These are phyloP conservation scores for Lathamus discolor DNA, from an alignment of 2,113 vertebrate species.

Conservation along the genomic window DNA sequence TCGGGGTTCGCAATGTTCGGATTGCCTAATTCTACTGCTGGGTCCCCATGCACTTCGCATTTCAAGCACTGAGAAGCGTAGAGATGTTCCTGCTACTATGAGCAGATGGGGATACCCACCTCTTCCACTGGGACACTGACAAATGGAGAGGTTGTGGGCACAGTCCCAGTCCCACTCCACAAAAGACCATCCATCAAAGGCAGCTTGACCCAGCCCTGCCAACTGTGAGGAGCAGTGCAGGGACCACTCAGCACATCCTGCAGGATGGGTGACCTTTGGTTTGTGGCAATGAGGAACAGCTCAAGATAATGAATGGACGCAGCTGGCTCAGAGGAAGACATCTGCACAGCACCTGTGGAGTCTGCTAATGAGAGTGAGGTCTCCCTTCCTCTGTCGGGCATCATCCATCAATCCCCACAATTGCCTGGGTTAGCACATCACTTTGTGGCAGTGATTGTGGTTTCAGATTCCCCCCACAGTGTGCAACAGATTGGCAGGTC, in stretches of 20 bases:
- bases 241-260: neutral
- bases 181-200: neutral
- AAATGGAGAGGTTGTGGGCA: neutral
- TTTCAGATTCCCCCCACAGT: neutral
- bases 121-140: neutral
- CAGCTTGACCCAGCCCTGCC: neutral
- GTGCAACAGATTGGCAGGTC: neutral
- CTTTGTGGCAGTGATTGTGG: neutral
- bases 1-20: neutral
- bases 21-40: neutral
- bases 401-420: neutral
- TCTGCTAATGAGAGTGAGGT: neutral
- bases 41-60: neutral
- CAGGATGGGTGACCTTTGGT: neutral
- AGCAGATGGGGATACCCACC: neutral
- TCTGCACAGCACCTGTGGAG: neutral
- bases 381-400: neutral
- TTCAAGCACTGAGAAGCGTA: rapidly evolving
- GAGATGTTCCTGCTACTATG: neutral
- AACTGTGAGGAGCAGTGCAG: neutral
- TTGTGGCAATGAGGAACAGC: neutral
- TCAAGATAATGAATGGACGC: neutral
- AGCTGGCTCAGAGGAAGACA: neutral
- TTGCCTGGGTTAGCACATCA: neutral
- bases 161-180: neutral